Evolutionary conservation across 2,888 invertebrate genomes (phyloP).

Genomic region (Terebella lapidaria): DNA sequence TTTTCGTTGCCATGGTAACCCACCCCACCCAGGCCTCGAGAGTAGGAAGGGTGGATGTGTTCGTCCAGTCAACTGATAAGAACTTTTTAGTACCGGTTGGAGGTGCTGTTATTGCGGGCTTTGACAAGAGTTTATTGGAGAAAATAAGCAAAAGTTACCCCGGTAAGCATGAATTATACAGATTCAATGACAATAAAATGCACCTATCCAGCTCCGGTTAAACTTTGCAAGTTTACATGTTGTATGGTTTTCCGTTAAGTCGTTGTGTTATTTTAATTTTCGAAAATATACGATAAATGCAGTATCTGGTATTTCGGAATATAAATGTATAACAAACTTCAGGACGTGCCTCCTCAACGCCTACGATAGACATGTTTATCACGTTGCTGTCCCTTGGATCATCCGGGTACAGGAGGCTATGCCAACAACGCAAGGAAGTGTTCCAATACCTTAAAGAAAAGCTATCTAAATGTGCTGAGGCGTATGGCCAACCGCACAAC

Average conservation of each 20-base stretch:
- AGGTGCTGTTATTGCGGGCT: conserved; percentile 67
- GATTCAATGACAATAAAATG: too few species aligned
- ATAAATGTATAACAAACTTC: too few species aligned
- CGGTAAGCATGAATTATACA: conserved; percentile 57
- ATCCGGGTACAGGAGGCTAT: conserved; percentile 62
- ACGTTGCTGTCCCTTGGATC: conserved; percentile 69
- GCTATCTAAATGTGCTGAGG: conserved; percentile 59
- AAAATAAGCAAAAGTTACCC: conserved; percentile 69
- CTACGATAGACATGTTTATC: conserved; percentile 70
- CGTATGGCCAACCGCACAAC: conserved; percentile 64
- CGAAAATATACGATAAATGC: too few species aligned
- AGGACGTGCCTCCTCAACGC: conserved; percentile 70
- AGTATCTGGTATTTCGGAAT: too few species aligned
- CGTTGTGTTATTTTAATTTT: too few species aligned
- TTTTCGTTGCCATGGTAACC: too few species aligned
- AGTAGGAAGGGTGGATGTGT: conserved; percentile 69
- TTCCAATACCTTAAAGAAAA: conserved; percentile 62
- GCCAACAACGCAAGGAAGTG: conserved; percentile 61
- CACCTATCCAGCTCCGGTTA: too few species aligned
- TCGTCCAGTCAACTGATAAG: conserved; percentile 80
- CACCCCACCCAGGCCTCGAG: conserved; percentile 40
- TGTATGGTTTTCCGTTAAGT: too few species aligned
- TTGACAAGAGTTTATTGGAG: conserved; percentile 62
- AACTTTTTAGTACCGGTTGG: conserved; percentile 81
- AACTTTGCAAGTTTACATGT: too few species aligned